These are phyloP conservation scores for Carassius auratus DNA, from an alignment of 2,113 vertebrate species.

Conservation along the genomic window DNA sequence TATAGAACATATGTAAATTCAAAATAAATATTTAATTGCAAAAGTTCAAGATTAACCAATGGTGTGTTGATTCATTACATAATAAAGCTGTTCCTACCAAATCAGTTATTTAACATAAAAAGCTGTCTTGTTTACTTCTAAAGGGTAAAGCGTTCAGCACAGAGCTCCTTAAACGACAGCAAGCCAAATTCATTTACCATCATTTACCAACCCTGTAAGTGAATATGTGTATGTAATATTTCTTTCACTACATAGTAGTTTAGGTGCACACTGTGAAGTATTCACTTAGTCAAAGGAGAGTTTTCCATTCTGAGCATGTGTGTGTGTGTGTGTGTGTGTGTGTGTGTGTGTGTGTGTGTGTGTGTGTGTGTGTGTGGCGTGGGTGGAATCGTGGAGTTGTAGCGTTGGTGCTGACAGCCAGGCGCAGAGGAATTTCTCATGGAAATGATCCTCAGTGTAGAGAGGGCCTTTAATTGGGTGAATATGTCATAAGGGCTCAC, in stretches of 20 bases:
- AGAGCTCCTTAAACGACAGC: neutral
- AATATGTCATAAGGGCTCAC: constrained; percentile 56
- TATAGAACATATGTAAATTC: too few species aligned
- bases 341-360: neutral
- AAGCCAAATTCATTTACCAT: neutral
- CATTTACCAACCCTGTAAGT: neutral
- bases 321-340: neutral
- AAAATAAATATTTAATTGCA: too few species aligned
- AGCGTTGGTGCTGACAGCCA: constrained; percentile 52
- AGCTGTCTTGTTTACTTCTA: too few species aligned
- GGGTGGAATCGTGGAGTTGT: constrained; percentile 36
- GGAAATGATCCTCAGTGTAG: constrained; percentile 45
- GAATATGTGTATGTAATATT: neutral
- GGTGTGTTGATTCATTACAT: too few species aligned
- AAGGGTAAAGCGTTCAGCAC: neutral
- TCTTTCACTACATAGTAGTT: neutral
- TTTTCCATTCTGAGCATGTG: neutral
- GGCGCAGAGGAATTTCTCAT: constrained; percentile 52
- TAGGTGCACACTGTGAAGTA: neutral
- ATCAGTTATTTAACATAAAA: too few species aligned
- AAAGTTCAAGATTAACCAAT: too few species aligned
- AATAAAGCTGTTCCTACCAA: too few species aligned
- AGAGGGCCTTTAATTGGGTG: constrained; percentile 62
- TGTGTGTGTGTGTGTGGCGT: constrained; percentile 16
- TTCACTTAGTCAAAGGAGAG: neutral